Evolutionary conservation across 2,113 vertebrate genomes (phyloP), one percentile per base, ranked within the genome.

Genomic region (Salvelinus namaycush): DNA sequence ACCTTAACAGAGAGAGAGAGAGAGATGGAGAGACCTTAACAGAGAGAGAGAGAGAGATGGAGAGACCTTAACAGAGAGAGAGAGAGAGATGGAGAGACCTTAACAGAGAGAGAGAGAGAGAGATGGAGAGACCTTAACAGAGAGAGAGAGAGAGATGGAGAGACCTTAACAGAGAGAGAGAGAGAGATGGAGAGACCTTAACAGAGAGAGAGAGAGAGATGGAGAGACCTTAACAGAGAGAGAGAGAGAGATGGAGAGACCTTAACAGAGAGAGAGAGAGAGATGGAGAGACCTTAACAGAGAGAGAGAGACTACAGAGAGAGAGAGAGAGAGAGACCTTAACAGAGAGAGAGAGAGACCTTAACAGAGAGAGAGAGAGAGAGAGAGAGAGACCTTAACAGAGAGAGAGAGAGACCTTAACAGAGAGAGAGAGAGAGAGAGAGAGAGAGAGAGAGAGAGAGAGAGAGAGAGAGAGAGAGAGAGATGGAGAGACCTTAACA

Each of bases 221-320:
- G 29, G 29, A 29, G 29, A 29, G 29, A 29, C 3, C 31, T 77
- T 95, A 99, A 27, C 27, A n/a, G n/a, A n/a, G n/a, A n/a, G n/a
- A 29, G 29, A 29, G 29, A 29, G 27, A n/a, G n/a, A 29, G 29
- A 29, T 29, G 3, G 3, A 4, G 29, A 29, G 29, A 29, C 3
- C 31, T 77, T 95, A 99, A 27, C 27, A n/a, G n/a, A n/a, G n/a
- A n/a, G n/a, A 2, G 27, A 29, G 29, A 29, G 27, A 29, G 27
- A 29, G 29, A 29, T 29, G 29, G 29, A 29, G 29, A 29, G 29
- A 29, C 3, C 31, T 77, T 95, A 99, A n/a, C n/a, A n/a, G n/a
- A n/a, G n/a, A n/a, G n/a, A n/a, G n/a, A n/a, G n/a, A n/a, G n/a
- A n/a, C n/a, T n/a, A n/a, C n/a, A n/a, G n/a, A n/a, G n/a, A n/a